Evolutionary conservation across 2,113 vertebrate genomes (phyloP).

Genomic region (Phrynocephalus versicolor): DNA sequence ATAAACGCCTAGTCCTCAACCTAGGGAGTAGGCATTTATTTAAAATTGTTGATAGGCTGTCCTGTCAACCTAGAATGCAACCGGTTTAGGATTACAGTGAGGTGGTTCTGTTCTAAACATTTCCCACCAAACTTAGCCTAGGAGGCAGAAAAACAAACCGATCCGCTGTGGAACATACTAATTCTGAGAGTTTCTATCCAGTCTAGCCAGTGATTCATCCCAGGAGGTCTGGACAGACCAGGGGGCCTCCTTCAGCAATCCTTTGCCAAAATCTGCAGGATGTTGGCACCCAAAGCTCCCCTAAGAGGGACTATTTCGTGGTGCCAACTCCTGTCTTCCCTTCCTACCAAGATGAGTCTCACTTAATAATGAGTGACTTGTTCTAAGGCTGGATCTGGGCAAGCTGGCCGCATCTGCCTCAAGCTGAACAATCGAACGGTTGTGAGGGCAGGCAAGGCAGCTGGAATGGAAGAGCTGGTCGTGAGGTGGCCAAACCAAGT

Average conservation of each 20-base stretch:
- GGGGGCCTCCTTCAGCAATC: neutral
- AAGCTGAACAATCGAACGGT: constrained; percentile 65
- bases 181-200: too few species aligned
- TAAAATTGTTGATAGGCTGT: too few species aligned
- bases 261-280: neutral
- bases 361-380: constrained; percentile 66
- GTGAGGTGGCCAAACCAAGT: constrained; percentile 10
- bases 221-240: too few species aligned
- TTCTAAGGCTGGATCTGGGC: constrained; percentile 53
- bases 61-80: too few species aligned
- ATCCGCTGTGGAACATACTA: neutral
- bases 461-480: constrained; percentile 27
- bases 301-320: constrained; percentile 40
- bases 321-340: constrained; percentile 47
- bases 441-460: constrained; percentile 64
- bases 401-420: constrained; percentile 65
- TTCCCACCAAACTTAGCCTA: neutral
- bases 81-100: too few species aligned
- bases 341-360: constrained; percentile 48
- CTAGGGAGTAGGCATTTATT: too few species aligned
- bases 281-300: constrained; percentile 34
- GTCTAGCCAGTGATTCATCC: neutral
- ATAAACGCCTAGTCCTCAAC: too few species aligned
- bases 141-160: too few species aligned
- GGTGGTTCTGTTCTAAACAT: neutral